A percentile compares a stretch with the other conserved stretches of the same genome.
These are phyloP conservation scores for Lithophane socia DNA, from an alignment of 2,888 invertebrate genomes.

Conservation along the genomic window DNA sequence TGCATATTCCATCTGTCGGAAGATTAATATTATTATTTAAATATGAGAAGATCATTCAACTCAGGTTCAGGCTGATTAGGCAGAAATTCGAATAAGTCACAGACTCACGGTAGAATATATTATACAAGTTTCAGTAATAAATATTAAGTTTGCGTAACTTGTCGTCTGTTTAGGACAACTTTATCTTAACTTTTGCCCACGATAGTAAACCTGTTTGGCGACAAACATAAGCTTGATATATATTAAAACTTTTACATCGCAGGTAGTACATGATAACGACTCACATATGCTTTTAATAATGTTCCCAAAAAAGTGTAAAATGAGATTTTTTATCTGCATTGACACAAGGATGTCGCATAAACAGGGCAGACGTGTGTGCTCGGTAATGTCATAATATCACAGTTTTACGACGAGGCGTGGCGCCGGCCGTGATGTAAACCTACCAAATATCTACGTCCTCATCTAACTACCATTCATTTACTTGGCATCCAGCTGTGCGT, in stretches of 20 bases:
- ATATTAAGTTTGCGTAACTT: slow-evolving; percentile 34
- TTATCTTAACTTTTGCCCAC: slow-evolving; percentile 26
- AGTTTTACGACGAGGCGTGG: slow-evolving; percentile 61
- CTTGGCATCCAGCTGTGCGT: slow-evolving; percentile 61
- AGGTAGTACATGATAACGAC: background rate
- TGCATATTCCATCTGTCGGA: background rate
- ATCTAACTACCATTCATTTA: slow-evolving; percentile 61
- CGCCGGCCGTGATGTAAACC: slow-evolving; percentile 46
- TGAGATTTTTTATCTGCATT: slow-evolving; percentile 62
- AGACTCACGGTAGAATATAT: slow-evolving; percentile 27
- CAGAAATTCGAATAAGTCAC: slow-evolving; percentile 4
- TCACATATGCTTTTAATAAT: slow-evolving; percentile 33
- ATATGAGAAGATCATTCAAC: slow-evolving; percentile 11
- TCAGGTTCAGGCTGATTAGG: background rate
- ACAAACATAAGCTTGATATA: slow-evolving; percentile 13
- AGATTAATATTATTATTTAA: slow-evolving; percentile 9
- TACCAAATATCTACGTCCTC: slow-evolving; percentile 51
- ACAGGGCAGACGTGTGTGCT: slow-evolving; percentile 53
- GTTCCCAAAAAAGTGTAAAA: slow-evolving; percentile 47
- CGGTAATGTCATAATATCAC: slow-evolving; percentile 63
- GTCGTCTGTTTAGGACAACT: slow-evolving; percentile 16
- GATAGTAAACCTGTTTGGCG: slow-evolving; percentile 22
- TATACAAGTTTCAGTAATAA: slow-evolving; percentile 49
- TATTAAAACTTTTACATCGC: slow-evolving; percentile 9
- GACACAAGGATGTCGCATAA: slow-evolving; percentile 50